These are phyloP conservation scores for Plagiodera versicolora DNA, from an alignment of 2,888 invertebrate genomes.

Conservation along the genomic window DNA sequence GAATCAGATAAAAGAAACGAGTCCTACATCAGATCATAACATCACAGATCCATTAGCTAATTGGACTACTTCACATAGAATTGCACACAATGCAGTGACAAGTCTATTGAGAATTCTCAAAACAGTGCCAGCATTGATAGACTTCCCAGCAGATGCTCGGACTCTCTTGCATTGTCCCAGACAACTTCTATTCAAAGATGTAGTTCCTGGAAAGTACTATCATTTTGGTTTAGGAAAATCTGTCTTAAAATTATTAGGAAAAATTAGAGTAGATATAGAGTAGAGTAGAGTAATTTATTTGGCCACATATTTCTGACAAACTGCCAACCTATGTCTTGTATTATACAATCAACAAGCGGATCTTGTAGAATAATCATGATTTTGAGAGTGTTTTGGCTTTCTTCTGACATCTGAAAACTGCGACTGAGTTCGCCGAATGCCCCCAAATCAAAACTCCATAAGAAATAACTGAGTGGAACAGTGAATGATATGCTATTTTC, in stretches of 20 bases:
- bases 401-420: no score
- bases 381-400: no score
- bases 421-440: no score
- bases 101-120: neutral
- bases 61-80: neutral
- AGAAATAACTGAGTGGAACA: no score
- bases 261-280: no score
- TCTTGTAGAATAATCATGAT: no score
- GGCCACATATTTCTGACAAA: no score
- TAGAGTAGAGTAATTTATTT: no score
- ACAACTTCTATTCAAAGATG: neutral
- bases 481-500: no score
- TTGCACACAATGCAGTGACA: neutral
- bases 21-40: neutral
- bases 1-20: neutral
- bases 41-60: neutral
- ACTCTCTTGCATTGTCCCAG: constrained; percentile 22
- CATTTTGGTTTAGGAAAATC: constrained; percentile 23
- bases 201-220: constrained; percentile 18
- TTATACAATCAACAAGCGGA: no score
- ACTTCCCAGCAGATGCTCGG: constrained; percentile 19
- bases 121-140: constrained; percentile 3
- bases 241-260: constrained; percentile 8
- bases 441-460: no score
- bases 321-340: no score